A percentile compares a stretch with the other conserved stretches of the same genome.
Evolutionary conservation across 2,113 vertebrate genomes (phyloP).

Genomic region (Macaca nemestrina): DNA sequence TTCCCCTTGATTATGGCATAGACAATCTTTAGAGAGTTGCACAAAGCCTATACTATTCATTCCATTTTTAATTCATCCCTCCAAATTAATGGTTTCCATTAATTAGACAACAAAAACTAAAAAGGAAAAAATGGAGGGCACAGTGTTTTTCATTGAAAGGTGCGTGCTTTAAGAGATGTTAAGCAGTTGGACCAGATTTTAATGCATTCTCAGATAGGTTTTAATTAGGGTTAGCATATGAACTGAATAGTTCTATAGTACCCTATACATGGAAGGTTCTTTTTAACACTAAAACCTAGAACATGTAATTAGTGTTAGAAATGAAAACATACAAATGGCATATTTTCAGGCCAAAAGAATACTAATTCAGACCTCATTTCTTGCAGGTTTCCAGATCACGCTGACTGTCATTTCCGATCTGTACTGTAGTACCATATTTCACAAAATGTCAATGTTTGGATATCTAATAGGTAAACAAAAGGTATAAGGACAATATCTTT

Average conservation of each 20-base stretch:
- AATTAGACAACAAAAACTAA: conserved; percentile 76
- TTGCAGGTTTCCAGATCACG: not conserved
- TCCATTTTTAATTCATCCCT: conserved; percentile 48
- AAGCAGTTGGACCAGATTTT: conserved; percentile 63
- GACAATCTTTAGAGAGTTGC: conserved; percentile 31
- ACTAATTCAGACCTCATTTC: conserved; percentile 38
- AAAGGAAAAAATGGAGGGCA: conserved; percentile 1
- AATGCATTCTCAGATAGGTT: conserved; percentile 73
- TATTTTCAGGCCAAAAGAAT: conserved; percentile 45
- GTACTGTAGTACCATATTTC: not conserved
- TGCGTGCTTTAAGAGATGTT: conserved; percentile 39
- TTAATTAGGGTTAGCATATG: conserved; percentile 71
- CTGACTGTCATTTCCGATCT: not conserved
- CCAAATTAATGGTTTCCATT: conserved; percentile 70
- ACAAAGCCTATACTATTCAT: conserved; percentile 42
- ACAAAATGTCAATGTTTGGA: not conserved
- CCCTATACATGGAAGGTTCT: conserved; percentile 39
- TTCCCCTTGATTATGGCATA: conserved; percentile 41
- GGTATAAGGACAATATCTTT: not conserved
- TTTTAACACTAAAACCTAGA: conserved; percentile 59
- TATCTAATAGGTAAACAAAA: not conserved
- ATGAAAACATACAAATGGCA: conserved; percentile 47
- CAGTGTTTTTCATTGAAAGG: conserved; percentile 51
- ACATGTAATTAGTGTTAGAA: conserved; percentile 62
- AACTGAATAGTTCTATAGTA: conserved; percentile 43